Base-by-base conservation (phyloP, 1,140 invertebrate species). In the Tetramorium alpestre region DNA sequence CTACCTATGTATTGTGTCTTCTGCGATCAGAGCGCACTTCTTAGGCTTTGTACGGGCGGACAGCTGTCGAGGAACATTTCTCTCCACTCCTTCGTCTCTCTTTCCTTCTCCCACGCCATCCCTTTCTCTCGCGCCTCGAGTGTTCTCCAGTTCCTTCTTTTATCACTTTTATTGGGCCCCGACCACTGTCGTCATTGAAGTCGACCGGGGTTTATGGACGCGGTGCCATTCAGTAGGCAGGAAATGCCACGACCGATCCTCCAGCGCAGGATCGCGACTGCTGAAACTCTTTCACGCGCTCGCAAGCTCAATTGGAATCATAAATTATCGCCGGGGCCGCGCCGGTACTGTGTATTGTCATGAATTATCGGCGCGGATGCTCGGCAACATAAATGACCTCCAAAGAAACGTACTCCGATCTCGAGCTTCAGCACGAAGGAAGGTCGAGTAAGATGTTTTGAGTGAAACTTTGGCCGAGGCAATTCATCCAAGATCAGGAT, bases 201-300 rank as follows among this genome's bases (percentile, higher is more conserved):
- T 60, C 87, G 44, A 47, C 54, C 51, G 33, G 47, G 87, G 88
- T 90, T 89, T 89, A 89, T 89, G 77, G 84, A 87, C 62, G 47
- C 85, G 88, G 49, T 89, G 76, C 70, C 75, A 89, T 89, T 89
- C 88, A 77, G 76, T 90, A 89, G 84, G 64, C 85, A 89, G 88
- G 77, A 82, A 90, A 89, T 62, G 62, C 86, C 77, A 88, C 65
- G 86, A 44, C 51, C 67, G 58, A 89, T 86, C 56, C 84, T 87
- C 28, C 65, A 65, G 56, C 80, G 41, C 69, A 49, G 54, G 69
- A 84, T 87, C 77, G 88, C 77, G 72, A 81, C 76, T 81, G 88
- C 64, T 73, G 62, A 62, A 86, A 89, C 88, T 89, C 84, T 82
- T 88, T 88, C 70, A 82, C 76, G 56, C 62, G 80, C 64, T 65